Conservation (phyloP, 2,888 invertebrate genomes). For the Diadegma fenestrale region DNA sequence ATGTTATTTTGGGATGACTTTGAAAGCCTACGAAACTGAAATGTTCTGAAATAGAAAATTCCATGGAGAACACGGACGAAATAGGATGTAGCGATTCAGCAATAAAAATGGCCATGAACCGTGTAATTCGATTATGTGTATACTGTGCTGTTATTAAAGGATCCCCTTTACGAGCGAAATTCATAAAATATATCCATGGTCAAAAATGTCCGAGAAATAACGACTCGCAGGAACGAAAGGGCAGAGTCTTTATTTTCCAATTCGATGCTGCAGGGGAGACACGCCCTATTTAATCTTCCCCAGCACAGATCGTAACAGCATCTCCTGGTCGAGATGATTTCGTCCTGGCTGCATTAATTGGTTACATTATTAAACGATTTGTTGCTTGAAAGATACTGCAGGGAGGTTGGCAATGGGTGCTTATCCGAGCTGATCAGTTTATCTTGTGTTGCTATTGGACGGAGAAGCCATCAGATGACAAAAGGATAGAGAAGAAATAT, state of each 20-base stretch:
- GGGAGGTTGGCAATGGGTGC: not conserved
- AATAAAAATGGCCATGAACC: not conserved
- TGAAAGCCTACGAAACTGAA: not conserved
- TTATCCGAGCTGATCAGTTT: conserved; percentile 13
- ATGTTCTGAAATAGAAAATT: not conserved
- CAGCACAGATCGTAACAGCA: not conserved
- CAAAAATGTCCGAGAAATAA: not conserved
- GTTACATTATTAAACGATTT: conserved; percentile 41
- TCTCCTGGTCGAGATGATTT: not conserved
- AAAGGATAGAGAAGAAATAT: conserved; percentile 24
- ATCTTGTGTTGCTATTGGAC: conserved; percentile 41
- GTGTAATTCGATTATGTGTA: conserved; percentile 1
- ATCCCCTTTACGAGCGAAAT: not conserved
- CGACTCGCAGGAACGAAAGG: not conserved
- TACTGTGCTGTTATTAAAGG: not conserved
- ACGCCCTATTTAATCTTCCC: conserved; percentile 16
- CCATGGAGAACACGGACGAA: not conserved
- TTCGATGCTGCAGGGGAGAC: not conserved
- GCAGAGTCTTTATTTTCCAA: not conserved
- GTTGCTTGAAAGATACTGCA: conserved; percentile 15
- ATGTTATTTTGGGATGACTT: not conserved
- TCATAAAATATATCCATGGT: not conserved
- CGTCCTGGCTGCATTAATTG: conserved; percentile 20
- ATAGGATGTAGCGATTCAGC: not conserved
- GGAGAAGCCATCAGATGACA: conserved; percentile 10